Evolutionary conservation across 2,797 vertebrate species (phyloP).

Genomic region (Fistularia commersonii): DNA sequence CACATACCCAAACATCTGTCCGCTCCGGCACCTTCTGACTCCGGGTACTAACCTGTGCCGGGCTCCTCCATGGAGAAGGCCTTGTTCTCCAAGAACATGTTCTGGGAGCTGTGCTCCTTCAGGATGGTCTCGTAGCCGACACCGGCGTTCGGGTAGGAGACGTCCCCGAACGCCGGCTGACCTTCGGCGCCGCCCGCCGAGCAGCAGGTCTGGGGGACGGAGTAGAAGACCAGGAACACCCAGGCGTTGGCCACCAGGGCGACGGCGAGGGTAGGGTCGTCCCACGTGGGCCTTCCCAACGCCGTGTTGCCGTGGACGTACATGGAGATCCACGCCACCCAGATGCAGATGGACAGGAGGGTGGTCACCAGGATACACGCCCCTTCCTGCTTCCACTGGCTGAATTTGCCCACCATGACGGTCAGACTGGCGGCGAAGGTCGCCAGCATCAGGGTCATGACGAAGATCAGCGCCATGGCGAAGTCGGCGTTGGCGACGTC

Average conservation of each 20-base stretch:
- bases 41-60: constrained; percentile 72
- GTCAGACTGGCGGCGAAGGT: constrained; percentile 70
- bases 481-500: constrained; percentile 84
- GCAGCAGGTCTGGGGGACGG: constrained; percentile 84
- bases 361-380: constrained; percentile 74
- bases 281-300: constrained; percentile 69
- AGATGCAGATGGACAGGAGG: constrained; percentile 80
- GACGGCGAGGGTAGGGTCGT: constrained; percentile 89
- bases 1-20: too few species aligned
- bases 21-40: too few species aligned
- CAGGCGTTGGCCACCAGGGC: constrained; percentile 86
- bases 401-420: constrained; percentile 74
- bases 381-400: constrained; percentile 78
- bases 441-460: constrained; percentile 82
- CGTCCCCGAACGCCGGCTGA: constrained; percentile 67
- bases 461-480: constrained; percentile 90
- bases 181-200: constrained; percentile 58
- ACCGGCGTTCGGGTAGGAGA: constrained; percentile 76
- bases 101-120: constrained; percentile 86
- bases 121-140: constrained; percentile 93
- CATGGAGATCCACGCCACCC: constrained; percentile 91
- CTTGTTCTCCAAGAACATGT: constrained; percentile 93
- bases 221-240: constrained; percentile 81
- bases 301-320: constrained; percentile 83
- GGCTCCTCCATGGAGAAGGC: constrained; percentile 95